phyloP scores from a whole-genome alignment of 2,797 vertebrate species.

The Poeciliopsis paucimaculata region DNA sequence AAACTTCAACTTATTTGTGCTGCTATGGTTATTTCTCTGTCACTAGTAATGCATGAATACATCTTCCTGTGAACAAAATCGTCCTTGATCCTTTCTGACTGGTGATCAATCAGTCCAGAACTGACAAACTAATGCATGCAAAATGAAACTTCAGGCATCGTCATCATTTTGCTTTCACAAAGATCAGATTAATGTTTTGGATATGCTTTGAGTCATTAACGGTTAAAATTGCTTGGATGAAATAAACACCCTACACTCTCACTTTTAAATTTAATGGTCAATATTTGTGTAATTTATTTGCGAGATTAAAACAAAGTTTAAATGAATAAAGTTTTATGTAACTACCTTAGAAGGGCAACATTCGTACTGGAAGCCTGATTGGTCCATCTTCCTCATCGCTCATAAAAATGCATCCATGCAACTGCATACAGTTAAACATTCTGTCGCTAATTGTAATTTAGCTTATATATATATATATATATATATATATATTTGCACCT shows the following conservation, averaged over 20 bases:
- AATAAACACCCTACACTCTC: too few relatives aligned
- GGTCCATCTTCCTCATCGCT: not conserved
- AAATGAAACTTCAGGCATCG: not conserved
- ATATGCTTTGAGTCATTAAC: not conserved
- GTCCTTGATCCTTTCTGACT: not conserved
- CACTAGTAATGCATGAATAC: not conserved
- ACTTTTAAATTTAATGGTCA: not conserved
- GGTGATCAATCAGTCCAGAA: not conserved
- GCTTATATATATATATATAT: too few relatives aligned
- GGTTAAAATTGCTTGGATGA: not conserved
- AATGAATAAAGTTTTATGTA: not conserved
- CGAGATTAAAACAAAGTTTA: not conserved
- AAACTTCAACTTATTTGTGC: not conserved
- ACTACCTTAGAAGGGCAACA: not conserved
- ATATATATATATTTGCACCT: too few relatives aligned
- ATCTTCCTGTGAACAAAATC: not conserved
- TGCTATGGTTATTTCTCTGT: not conserved
- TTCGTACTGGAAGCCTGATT: not conserved
- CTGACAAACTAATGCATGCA: not conserved
- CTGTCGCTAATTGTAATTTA: too few relatives aligned
- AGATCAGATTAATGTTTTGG: not conserved
- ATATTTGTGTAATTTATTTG: not conserved
- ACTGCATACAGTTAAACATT: not conserved
- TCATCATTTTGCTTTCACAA: not conserved
- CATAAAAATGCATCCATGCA: not conserved